These are phyloP conservation scores for Campoletis raptor DNA, from an alignment of 2,888 invertebrate genomes.

Conservation along the genomic window DNA sequence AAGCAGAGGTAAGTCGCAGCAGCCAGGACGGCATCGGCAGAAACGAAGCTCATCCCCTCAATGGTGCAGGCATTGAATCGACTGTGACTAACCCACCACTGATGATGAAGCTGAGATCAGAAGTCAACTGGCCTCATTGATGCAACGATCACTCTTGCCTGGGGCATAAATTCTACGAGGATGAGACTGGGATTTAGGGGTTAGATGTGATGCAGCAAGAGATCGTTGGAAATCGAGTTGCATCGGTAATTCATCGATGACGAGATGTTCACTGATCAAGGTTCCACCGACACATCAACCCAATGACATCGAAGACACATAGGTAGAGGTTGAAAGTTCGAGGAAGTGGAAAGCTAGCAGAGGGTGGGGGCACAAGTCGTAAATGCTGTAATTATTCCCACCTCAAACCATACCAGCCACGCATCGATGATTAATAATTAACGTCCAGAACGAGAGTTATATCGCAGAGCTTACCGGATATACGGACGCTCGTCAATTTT, in stretches of 20 bases:
- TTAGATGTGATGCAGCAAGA: neutral
- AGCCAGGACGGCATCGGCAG: conserved; percentile 71
- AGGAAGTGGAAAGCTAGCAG: neutral
- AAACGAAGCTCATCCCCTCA: conserved; percentile 73
- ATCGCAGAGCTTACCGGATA: neutral
- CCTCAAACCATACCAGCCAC: neutral
- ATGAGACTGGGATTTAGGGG: neutral
- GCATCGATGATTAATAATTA: conserved; percentile 56
- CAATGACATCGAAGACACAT: conserved; percentile 20
- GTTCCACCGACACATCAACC: neutral
- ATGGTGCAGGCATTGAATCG: neutral
- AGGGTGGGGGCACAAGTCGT: conserved; percentile 1
- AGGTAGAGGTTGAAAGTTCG: neutral
- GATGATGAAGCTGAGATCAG: conserved; percentile 6
- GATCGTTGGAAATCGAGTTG: conserved; percentile 28
- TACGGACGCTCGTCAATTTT: conserved; percentile 46
- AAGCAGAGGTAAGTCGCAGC: neutral
- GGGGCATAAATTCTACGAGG: neutral
- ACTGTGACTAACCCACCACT: neutral
- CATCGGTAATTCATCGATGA: conserved; percentile 61
- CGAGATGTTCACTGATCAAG: conserved; percentile 5
- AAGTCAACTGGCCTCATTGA: conserved; percentile 5
- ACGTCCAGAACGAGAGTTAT: conserved; percentile 3
- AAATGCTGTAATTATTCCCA: conserved; percentile 39
- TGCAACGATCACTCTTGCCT: conserved; percentile 9